phyloP scores from a whole-genome alignment of 2,113 vertebrate species.

The Misgurnus anguillicaudatus region DNA sequence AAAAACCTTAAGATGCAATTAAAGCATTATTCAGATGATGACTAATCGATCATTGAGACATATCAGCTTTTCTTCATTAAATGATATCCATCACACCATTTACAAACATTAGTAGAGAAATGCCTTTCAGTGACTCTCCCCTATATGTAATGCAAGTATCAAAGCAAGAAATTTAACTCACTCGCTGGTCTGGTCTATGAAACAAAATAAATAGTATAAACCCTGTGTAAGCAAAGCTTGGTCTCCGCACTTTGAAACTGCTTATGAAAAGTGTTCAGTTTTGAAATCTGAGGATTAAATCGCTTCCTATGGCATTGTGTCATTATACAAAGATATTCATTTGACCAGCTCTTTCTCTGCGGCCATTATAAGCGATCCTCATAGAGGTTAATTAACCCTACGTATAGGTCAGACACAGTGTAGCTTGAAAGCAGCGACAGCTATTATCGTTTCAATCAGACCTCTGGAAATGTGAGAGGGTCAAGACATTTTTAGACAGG shows the following conservation, averaged over 20 bases:
- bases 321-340: constrained; percentile 10
- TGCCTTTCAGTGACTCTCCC: not conserved
- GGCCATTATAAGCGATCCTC: not conserved
- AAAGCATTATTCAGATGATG: not conserved
- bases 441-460: not conserved
- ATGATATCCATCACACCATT: not conserved
- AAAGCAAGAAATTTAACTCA: not conserved
- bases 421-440: not conserved
- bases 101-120: not conserved
- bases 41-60: not conserved
- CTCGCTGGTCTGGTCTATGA: not conserved
- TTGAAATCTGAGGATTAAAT: not conserved
- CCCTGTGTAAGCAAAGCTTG: not conserved
- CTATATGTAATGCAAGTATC: not conserved
- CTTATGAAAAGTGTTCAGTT: not conserved
- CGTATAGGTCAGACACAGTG: constrained; percentile 4
- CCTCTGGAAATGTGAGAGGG: constrained; percentile 9
- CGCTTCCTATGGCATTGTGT: not conserved
- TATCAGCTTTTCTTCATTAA: not conserved
- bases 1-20: not conserved
- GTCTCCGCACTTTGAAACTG: not conserved
- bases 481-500: not conserved
- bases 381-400: constrained; percentile 13
- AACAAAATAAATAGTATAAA: not conserved
- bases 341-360: not conserved